Conservation (phyloP, 2,797 vertebrate genomes). For the Arctocebus calabarensis region DNA sequence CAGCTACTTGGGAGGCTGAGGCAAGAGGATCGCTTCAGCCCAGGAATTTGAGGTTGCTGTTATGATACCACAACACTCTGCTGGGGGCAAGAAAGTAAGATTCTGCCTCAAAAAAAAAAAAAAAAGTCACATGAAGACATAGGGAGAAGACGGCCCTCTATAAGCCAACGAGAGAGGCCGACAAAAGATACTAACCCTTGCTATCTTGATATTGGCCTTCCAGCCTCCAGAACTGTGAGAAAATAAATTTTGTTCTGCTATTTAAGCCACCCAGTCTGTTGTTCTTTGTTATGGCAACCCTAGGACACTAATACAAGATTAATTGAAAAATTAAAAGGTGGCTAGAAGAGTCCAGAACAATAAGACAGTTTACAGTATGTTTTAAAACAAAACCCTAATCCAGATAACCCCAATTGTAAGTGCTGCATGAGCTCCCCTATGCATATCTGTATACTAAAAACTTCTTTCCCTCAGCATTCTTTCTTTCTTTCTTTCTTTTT, state of each 20-base stretch:
- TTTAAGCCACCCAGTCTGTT: neutral
- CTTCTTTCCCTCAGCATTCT: neutral
- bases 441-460: neutral
- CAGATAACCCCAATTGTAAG: neutral
- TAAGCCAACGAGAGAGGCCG: neutral
- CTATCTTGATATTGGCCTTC: neutral
- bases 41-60: too few relatives aligned
- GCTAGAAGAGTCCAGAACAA: neutral
- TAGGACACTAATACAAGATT: neutral
- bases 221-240: neutral
- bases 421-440: neutral
- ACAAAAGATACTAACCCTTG: neutral
- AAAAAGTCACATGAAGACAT: neutral
- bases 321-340: conserved; percentile 7
- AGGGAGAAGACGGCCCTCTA: neutral
- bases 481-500: too few relatives aligned
- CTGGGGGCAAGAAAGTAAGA: too few relatives aligned
- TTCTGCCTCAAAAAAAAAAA: too few relatives aligned
- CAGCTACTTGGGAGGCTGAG: too few relatives aligned
- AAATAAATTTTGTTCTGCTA: neutral
- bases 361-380: conserved; percentile 13
- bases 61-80: too few relatives aligned
- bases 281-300: neutral
- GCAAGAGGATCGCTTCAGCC: too few relatives aligned
- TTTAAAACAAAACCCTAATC: conserved; percentile 27